Evolutionary conservation across 2,888 invertebrate genomes (phyloP).

Genomic region (Macrosoma leucophasiata): DNA sequence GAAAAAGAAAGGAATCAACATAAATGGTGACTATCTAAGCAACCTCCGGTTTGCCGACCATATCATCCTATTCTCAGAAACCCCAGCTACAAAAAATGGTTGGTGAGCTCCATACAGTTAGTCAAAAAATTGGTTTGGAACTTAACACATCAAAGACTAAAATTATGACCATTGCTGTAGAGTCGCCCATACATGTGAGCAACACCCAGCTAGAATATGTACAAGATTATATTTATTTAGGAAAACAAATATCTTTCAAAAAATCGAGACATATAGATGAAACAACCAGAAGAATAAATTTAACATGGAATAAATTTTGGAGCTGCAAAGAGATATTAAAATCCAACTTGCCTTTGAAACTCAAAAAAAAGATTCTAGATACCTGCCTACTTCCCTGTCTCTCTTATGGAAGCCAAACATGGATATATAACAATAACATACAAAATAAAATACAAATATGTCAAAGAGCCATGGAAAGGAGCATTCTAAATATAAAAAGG

Average conservation of each 20-base stretch:
- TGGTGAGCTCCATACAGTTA: background rate
- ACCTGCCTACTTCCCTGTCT: constrained; percentile 9
- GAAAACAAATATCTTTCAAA: constrained; percentile 10
- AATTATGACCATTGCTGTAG: constrained; percentile 7
- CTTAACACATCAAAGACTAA: too few relatives aligned
- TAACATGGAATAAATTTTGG: constrained; percentile 14
- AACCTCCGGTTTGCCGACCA: constrained; percentile 11
- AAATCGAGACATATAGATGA: constrained; percentile 5
- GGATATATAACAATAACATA: too few relatives aligned
- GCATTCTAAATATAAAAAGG: too few relatives aligned
- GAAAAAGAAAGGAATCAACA: constrained; percentile 5
- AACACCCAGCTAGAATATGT: constrained; percentile 7
- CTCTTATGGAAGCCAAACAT: too few relatives aligned
- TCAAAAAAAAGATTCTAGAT: constrained; percentile 8
- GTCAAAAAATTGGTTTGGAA: constrained; percentile 1
- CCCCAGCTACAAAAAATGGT: constrained; percentile 3
- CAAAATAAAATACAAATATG: too few relatives aligned
- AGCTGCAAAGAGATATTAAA: constrained; percentile 12
- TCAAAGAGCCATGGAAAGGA: too few relatives aligned
- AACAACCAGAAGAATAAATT: constrained; percentile 7
- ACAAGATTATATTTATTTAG: constrained; percentile 7
- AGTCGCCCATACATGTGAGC: constrained; percentile 2
- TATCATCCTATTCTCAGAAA: constrained; percentile 5
- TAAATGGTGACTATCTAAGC: constrained; percentile 3
- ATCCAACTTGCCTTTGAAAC: constrained; percentile 6